A percentile compares a stretch with the other conserved stretches of the same genome.
These are phyloP conservation scores for Entomyzon cyanotis DNA, from an alignment of 2,113 vertebrate species.

Conservation along the genomic window DNA sequence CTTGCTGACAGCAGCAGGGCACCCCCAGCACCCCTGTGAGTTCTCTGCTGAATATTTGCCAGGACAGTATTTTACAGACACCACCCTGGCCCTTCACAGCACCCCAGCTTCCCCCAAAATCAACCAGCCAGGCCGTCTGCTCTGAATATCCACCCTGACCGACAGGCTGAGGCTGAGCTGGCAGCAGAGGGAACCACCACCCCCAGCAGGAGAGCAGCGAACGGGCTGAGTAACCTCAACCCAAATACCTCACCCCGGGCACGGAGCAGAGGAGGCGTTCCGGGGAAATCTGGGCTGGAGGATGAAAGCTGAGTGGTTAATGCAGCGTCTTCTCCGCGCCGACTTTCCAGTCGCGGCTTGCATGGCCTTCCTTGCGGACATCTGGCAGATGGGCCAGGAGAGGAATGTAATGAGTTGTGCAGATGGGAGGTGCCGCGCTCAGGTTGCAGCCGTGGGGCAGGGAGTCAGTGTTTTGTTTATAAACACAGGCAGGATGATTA, in stretches of 20 bases:
- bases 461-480: conserved; percentile 67
- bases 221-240: background rate
- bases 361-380: conserved; percentile 35
- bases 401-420: conserved; percentile 61
- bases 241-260: background rate
- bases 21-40: accelerated
- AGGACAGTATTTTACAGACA: background rate
- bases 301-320: background rate
- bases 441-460: conserved; percentile 63
- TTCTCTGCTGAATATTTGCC: background rate
- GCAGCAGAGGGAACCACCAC: background rate
- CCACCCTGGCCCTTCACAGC: background rate
- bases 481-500: conserved; percentile 65
- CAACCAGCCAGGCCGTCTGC: background rate
- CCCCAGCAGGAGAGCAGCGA: background rate
- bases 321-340: background rate
- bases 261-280: background rate
- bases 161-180: background rate
- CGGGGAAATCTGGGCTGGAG: background rate
- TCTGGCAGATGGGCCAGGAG: background rate
- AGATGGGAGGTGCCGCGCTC: conserved; percentile 63
- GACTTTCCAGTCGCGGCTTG: conserved; percentile 41
- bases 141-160: accelerated
- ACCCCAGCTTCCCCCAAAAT: background rate
- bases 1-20: background rate